Evolutionary conservation across 2,888 invertebrate species (phyloP).

Genomic region (Pseudococcus longispinus): DNA sequence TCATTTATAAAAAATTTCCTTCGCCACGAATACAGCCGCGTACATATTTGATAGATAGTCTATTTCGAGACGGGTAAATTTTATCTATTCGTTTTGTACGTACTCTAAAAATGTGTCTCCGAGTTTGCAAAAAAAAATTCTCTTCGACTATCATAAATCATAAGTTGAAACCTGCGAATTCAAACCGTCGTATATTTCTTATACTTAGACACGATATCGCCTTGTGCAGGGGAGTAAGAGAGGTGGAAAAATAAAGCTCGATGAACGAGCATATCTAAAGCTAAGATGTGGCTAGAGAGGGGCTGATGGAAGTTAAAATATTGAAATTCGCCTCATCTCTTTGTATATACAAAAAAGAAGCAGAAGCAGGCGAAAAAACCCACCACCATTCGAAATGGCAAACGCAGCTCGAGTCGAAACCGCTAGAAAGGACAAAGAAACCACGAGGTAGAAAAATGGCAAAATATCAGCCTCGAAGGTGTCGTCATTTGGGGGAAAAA

Average conservation of each 20-base stretch:
- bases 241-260: background rate
- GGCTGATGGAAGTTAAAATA: background rate
- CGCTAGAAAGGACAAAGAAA: background rate
- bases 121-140: background rate
- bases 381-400: conserved; percentile 10
- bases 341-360: background rate
- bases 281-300: background rate
- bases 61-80: background rate
- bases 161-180: conserved; percentile 4
- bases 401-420: background rate
- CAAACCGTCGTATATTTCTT: background rate
- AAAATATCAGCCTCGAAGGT: conserved; percentile 20
- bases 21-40: background rate
- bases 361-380: background rate
- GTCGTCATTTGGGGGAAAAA: conserved; percentile 8
- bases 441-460: background rate
- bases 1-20: background rate
- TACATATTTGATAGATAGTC: conserved; percentile 7
- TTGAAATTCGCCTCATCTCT: conserved; percentile 11
- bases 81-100: conserved; percentile 17
- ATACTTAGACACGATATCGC: background rate
- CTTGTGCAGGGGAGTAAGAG: background rate
- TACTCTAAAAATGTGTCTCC: background rate
- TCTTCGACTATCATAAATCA: background rate
- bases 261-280: background rate